These are phyloP conservation scores for Lymantria dispar DNA, from an alignment of 2,888 invertebrate genomes.

Conservation along the genomic window DNA sequence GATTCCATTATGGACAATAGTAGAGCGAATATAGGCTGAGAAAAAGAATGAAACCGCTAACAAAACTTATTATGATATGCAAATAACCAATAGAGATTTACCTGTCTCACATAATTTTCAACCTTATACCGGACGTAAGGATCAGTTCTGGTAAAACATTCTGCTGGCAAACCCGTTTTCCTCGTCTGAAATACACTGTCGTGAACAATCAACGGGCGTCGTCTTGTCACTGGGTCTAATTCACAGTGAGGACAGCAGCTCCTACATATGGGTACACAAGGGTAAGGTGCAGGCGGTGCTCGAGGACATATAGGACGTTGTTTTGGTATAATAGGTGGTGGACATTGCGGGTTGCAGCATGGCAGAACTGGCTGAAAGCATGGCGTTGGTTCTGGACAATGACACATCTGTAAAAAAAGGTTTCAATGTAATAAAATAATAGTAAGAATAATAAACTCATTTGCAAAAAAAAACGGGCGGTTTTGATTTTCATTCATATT, in stretches of 20 bases:
- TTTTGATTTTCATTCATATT: too few relatives aligned
- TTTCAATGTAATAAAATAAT: too few relatives aligned
- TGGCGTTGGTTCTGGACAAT: slow-evolving; percentile 65
- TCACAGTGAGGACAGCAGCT: slow-evolving; percentile 69
- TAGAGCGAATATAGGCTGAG: too few relatives aligned
- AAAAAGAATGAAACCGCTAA: too few relatives aligned
- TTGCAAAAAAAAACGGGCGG: too few relatives aligned
- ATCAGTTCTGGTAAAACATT: slow-evolving; percentile 47
- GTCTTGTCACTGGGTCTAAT: slow-evolving; percentile 80
- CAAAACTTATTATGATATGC: too few relatives aligned
- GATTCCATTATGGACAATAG: too few relatives aligned
- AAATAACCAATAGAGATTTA: slow-evolving; percentile 15
- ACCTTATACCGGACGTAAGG: slow-evolving; percentile 60
- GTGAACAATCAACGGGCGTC: slow-evolving; percentile 82
- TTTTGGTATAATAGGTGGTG: slow-evolving; percentile 76
- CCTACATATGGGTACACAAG: slow-evolving; percentile 72
- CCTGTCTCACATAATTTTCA: slow-evolving; percentile 60
- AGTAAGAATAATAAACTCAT: too few relatives aligned
- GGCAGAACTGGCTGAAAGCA: slow-evolving; percentile 72
- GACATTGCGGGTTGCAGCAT: slow-evolving; percentile 75
- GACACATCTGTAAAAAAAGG: slow-evolving; percentile 46
- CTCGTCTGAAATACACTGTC: slow-evolving; percentile 73
- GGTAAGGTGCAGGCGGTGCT: slow-evolving; percentile 67
- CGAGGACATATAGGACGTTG: slow-evolving; percentile 74
- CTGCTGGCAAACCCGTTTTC: slow-evolving; percentile 52